A percentile compares a stretch with the other conserved stretches of the same genome.
These are phyloP conservation scores for Drosophila santomea DNA, from an alignment of 1,140 invertebrate species.

Conservation along the genomic window DNA sequence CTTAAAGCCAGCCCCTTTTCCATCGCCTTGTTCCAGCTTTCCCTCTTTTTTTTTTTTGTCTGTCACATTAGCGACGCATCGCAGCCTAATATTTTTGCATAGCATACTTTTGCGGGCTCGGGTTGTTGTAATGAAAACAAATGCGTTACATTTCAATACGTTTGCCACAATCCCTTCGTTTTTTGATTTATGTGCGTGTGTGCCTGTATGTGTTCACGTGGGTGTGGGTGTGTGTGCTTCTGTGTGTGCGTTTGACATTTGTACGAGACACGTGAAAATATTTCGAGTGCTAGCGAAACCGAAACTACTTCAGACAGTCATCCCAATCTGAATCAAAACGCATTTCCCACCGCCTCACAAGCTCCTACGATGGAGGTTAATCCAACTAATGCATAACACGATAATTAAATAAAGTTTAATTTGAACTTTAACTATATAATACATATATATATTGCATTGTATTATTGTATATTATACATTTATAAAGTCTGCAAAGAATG, in stretches of 20 bases:
- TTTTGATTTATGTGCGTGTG: conserved; percentile 69
- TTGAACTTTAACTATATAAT: not conserved
- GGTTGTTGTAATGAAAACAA: conserved; percentile 74
- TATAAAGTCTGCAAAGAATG: too few species aligned
- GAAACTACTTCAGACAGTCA: conserved; percentile 67
- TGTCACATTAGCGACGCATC: conserved; percentile 46
- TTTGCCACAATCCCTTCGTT: conserved; percentile 31
- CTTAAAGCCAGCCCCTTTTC: conserved; percentile 44
- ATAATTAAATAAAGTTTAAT: too few species aligned
- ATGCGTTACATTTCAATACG: conserved; percentile 83
- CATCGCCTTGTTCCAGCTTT: not conserved
- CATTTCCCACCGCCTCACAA: not conserved
- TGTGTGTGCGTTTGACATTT: conserved; percentile 73
- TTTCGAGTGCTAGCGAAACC: conserved; percentile 56
- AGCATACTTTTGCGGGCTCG: conserved; percentile 70
- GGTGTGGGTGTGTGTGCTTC: conserved; percentile 8
- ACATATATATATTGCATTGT: not conserved
- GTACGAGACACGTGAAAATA: conserved; percentile 79
- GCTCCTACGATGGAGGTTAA: not conserved
- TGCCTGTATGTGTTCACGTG: not conserved
- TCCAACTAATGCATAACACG: too few species aligned
- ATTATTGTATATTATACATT: too few species aligned
- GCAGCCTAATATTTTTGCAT: conserved; percentile 55
- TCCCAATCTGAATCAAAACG: conserved; percentile 12
- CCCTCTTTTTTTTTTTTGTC: conserved; percentile 3